Evolutionary conservation across 64 coral and sea anemone species (phyloP).

Genomic region (Trachythela sp.): DNA sequence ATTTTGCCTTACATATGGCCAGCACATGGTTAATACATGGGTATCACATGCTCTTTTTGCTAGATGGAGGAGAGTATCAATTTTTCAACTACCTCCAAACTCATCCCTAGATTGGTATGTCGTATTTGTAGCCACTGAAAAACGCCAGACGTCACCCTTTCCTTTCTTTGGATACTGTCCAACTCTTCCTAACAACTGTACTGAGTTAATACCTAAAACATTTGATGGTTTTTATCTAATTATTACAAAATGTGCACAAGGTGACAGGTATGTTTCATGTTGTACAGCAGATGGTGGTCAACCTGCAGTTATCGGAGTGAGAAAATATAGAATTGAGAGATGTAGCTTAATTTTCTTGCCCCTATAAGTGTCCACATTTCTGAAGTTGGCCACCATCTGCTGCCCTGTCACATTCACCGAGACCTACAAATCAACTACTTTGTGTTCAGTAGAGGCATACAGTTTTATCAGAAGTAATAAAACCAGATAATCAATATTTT

Average conservation of each 20-base stretch:
- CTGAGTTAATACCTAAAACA: constrained; percentile 7
- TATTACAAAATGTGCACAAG: neutral
- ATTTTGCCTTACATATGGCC: neutral
- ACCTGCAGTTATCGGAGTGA: neutral
- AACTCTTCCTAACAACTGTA: constrained; percentile 11
- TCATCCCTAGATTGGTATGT: neutral
- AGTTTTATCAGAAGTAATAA: neutral
- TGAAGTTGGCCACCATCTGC: too few species aligned
- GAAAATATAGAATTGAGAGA: neutral
- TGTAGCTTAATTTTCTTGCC: neutral
- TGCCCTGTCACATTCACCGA: too few species aligned
- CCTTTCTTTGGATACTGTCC: constrained; percentile 18
- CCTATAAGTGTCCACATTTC: too few species aligned
- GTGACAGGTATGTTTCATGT: neutral
- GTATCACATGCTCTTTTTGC: too few species aligned
- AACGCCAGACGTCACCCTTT: neutral
- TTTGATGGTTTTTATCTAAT: too few species aligned
- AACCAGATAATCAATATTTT: too few species aligned
- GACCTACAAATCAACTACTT: too few species aligned
- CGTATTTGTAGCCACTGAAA: neutral
- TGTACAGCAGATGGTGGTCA: neutral
- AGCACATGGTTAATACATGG: too few species aligned
- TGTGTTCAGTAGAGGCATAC: neutral
- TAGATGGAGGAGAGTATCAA: too few species aligned
- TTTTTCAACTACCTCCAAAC: constrained; percentile 26